Conservation (phyloP, 1,140 invertebrate genomes). For the Berghia stephanieae region DNA sequence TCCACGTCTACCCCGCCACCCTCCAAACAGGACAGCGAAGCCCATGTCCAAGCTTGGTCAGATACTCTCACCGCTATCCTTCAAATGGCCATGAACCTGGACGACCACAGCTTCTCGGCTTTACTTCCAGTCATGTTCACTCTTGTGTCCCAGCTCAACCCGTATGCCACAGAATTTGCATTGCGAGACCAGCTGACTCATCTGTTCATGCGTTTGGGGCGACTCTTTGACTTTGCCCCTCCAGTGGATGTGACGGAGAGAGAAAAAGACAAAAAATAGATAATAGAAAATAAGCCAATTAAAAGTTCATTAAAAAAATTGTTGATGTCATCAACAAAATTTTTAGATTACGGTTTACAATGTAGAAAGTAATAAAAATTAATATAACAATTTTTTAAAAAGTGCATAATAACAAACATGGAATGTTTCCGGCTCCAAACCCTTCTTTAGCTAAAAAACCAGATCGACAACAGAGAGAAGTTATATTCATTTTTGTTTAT, state of each 20-base stretch:
- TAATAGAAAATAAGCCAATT: too few relatives aligned
- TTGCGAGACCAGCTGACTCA: constrained; percentile 73
- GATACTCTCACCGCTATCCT: constrained; percentile 73
- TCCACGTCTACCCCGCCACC: too few relatives aligned
- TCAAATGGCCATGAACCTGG: constrained; percentile 71
- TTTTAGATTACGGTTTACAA: background rate
- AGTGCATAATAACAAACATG: background rate
- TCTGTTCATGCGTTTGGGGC: constrained; percentile 72
- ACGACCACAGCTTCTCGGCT: constrained; percentile 71
- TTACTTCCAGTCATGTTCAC: constrained; percentile 75
- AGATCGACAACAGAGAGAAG: too few relatives aligned
- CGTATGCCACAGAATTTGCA: constrained; percentile 72
- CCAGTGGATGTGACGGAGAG: background rate
- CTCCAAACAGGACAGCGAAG: constrained; percentile 75
- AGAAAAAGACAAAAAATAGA: background rate
- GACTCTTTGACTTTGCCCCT: constrained; percentile 40
- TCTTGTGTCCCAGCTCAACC: constrained; percentile 73
- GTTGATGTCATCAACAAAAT: background rate
- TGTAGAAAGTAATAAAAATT: background rate
- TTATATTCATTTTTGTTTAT: too few relatives aligned
- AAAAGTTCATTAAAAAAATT: background rate
- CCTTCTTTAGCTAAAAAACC: too few relatives aligned
- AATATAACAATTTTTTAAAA: background rate
- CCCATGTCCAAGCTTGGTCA: constrained; percentile 74
- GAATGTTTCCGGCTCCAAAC: too few relatives aligned